phyloP scores from a whole-genome alignment of 2,113 vertebrate genomes.

The Typhlomys cinereus region DNA sequence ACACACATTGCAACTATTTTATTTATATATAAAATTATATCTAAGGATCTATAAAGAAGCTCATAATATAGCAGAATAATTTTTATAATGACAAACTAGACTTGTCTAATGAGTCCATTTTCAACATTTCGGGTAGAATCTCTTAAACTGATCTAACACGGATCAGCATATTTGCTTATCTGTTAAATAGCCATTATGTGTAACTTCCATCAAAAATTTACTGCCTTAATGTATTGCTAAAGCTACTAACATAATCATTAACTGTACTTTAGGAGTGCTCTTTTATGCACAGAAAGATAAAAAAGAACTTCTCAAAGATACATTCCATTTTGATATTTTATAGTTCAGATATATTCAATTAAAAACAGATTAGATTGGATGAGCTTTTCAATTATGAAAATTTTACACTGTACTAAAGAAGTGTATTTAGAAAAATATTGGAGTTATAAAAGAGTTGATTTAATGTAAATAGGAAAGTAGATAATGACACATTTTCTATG shows the following conservation, averaged over 20 bases:
- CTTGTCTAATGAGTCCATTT: neutral
- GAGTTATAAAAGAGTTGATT: constrained; percentile 16
- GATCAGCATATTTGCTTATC: constrained; percentile 57
- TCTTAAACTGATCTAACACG: neutral
- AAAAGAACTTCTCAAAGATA: constrained; percentile 67
- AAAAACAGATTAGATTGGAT: constrained; percentile 70
- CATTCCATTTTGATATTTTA: constrained; percentile 67
- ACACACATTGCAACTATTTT: neutral
- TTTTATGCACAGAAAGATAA: constrained; percentile 62
- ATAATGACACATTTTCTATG: constrained; percentile 4
- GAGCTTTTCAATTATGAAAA: constrained; percentile 49
- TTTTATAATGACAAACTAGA: neutral
- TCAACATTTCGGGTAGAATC: neutral
- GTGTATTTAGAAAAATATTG: constrained; percentile 32
- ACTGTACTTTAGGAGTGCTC: constrained; percentile 49
- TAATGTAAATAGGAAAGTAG: neutral
- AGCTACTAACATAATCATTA: constrained; percentile 72
- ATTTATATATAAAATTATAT: neutral
- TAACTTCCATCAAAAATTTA: constrained; percentile 66
- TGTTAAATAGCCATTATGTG: constrained; percentile 61
- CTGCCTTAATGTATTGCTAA: constrained; percentile 43
- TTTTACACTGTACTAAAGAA: constrained; percentile 71
- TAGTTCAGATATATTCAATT: constrained; percentile 65
- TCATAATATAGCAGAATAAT: neutral
- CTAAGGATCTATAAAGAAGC: neutral